A percentile compares a stretch with the other conserved stretches of the same genome.
Conservation (phyloP, 2,888 invertebrate genomes). For the Heliconius ismenius region DNA sequence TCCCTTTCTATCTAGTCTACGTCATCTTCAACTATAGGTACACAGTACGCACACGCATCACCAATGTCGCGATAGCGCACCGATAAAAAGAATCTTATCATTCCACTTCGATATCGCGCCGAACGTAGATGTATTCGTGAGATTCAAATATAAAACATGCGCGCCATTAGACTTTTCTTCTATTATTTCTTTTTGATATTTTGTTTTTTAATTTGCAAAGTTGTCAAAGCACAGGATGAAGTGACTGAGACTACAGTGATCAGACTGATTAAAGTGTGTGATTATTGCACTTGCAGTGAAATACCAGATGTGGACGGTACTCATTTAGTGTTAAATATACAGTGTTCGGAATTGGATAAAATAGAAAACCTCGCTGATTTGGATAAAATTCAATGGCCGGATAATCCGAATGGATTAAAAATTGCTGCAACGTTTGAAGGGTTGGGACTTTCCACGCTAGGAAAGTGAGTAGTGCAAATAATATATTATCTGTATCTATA, state of each 20-base stretch:
- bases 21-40: constrained; percentile 68
- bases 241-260: constrained; percentile 51
- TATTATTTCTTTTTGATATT: constrained; percentile 59
- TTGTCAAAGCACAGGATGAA: constrained; percentile 57
- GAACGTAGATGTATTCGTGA: constrained; percentile 57
- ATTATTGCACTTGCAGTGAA: constrained; percentile 76
- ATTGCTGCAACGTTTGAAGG: constrained; percentile 73
- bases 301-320: constrained; percentile 69
- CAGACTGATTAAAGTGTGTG: constrained; percentile 65
- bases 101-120: constrained; percentile 64
- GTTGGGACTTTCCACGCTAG: constrained; percentile 67
- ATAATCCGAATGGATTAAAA: constrained; percentile 70
- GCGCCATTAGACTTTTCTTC: constrained; percentile 54
- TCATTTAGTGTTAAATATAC: constrained; percentile 71
- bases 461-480: constrained; percentile 65
- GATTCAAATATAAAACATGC: constrained; percentile 60
- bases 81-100: constrained; percentile 74
- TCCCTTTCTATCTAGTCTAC: constrained; percentile 56
- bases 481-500: constrained; percentile 23
- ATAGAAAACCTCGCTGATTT: constrained; percentile 68
- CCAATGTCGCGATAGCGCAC: constrained; percentile 65
- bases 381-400: constrained; percentile 75
- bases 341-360: constrained; percentile 71
- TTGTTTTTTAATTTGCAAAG: constrained; percentile 59
- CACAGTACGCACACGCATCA: constrained; percentile 56